Evolutionary conservation across 2,797 vertebrate species (phyloP), one percentile per base, ranked within the genome.

Genomic region (Gallinago stenura): DNA sequence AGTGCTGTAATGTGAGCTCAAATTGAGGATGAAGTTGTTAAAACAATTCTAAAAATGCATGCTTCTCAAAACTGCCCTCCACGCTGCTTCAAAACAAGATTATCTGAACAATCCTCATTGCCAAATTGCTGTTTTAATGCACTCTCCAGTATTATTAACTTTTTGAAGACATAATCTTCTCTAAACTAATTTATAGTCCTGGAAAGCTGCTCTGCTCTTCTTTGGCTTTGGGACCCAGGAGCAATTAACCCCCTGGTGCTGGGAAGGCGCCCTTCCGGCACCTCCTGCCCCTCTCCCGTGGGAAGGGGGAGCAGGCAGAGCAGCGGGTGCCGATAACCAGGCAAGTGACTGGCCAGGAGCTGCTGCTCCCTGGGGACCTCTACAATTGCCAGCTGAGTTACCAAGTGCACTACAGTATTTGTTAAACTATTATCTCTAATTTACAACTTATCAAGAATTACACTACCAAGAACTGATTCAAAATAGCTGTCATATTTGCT

Each of bases 301-400:
- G 10, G 39, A 12, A 6, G 1, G 1, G 6, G 4, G 7, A 13
- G 37, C 25, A 8, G 5, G 19, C 41, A 18, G 17, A 18, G 66
- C 14, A 41, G 53, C 31, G 41, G 1, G 1, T 0, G 2, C 41
- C 4, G 10, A 33, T 0, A 12, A 26, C 31, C 14, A 1, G 2
- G 10, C 12, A 10, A 17, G 4, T 0, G 31, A 43, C 31, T 0
- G 1, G 10, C 1, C 77, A 30, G 31, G n/a, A 76, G 46, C 28
- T 30, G 66, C 61, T 12, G 3, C 2, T 31, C 7, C 7, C 64
- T 26, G 15, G 1, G 11, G 1, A 28, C 37, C 35, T 43, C 19
- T 6, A 6, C 75, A 37, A 12, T 45, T 28, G 17, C 53, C 76
- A 66, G 37, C 39, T 20, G 41, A 12, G 51, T 35, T 26, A 51